phyloP scores from a whole-genome alignment of 1,140 invertebrate genomes.

The Drosophila ohnishii region DNA sequence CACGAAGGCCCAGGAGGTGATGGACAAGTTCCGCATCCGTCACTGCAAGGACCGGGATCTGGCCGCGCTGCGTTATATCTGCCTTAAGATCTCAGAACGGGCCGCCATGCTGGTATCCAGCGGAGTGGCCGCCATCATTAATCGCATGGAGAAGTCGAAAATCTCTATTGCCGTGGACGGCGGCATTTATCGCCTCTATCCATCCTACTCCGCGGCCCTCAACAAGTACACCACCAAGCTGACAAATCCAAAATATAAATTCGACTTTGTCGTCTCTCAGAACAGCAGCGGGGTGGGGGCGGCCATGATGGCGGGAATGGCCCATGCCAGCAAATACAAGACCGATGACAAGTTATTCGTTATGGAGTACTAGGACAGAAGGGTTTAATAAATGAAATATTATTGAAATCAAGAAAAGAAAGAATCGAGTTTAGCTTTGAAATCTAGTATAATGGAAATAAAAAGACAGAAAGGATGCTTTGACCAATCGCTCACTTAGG shows the following conservation, averaged over 20 bases:
- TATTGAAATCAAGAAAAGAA: not conserved
- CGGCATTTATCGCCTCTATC: conserved; percentile 98
- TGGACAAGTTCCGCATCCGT: conserved; percentile 92
- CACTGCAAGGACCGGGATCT: conserved; percentile 93
- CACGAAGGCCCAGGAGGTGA: conserved; percentile 91
- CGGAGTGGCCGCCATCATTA: conserved; percentile 90
- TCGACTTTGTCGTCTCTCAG: conserved; percentile 49
- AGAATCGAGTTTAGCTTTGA: not conserved
- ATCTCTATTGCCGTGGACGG: conserved; percentile 98
- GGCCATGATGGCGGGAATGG: conserved; percentile 57
- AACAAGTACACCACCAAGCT: conserved; percentile 28
- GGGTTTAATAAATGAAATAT: not conserved
- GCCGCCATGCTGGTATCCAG: conserved; percentile 96
- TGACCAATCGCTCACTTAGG: not conserved
- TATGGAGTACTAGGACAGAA: conserved; percentile 20
- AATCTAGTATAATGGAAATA: not conserved
- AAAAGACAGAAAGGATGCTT: not conserved
- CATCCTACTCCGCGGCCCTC: conserved; percentile 77
- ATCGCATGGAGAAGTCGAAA: conserved; percentile 92
- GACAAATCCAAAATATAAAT: conserved; percentile 14
- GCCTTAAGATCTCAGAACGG: conserved; percentile 93
- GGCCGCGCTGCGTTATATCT: conserved; percentile 93
- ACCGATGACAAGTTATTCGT: conserved; percentile 29
- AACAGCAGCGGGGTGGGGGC: conserved; percentile 65
- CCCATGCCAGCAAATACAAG: conserved; percentile 25